Evolutionary conservation across 2,113 vertebrate genomes (phyloP).

Genomic region (Cyrtonyx montezumae): DNA sequence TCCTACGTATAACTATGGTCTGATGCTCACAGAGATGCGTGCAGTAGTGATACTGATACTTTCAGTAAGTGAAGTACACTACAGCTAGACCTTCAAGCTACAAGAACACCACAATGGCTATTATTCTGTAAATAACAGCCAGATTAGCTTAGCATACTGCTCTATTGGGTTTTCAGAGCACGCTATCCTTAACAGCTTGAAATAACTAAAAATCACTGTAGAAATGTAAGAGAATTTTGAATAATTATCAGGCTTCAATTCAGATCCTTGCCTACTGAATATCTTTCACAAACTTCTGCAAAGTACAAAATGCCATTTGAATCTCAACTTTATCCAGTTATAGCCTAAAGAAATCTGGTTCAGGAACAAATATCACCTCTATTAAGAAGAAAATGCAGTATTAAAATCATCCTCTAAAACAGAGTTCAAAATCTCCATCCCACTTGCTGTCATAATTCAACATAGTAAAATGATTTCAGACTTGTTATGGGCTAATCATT

Average conservation of each 20-base stretch:
- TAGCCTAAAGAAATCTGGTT: neutral
- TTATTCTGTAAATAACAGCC: neutral
- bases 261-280: neutral
- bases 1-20: fast-evolving
- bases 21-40: neutral
- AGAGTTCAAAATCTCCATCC: neutral
- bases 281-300: neutral
- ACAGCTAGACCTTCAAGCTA: neutral
- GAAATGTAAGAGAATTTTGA: neutral
- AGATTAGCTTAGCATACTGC: neutral
- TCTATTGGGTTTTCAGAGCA: neutral
- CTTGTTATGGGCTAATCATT: neutral
- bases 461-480: neutral
- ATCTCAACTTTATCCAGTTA: neutral
- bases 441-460: neutral
- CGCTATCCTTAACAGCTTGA: neutral
- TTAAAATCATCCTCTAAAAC: neutral
- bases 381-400: neutral
- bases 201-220: neutral
- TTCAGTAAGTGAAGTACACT: neutral
- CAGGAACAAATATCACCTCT: neutral
- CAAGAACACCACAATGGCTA: neutral
- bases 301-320: neutral
- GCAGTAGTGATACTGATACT: neutral
- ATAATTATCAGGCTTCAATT: neutral